These are phyloP conservation scores for Lymantria monacha DNA, from an alignment of 2,888 invertebrate species.

Conservation along the genomic window DNA sequence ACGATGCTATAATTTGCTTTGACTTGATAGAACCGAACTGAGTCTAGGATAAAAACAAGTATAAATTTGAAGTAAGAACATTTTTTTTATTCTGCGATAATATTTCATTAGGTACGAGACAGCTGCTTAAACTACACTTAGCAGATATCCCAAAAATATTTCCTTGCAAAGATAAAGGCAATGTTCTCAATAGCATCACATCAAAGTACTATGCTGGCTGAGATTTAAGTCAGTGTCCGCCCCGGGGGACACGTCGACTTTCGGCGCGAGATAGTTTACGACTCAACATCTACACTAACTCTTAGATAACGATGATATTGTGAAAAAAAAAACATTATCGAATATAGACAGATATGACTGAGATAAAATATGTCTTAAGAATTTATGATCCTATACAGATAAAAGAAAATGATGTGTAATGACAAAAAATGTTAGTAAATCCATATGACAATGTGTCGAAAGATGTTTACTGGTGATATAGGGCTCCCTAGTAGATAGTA, in stretches of 20 bases:
- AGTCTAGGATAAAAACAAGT: no score
- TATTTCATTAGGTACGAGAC: no score
- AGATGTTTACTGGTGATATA: no score
- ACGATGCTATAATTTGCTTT: no score
- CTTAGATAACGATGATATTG: constrained; percentile 11
- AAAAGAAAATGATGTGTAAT: background rate
- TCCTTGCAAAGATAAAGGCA: constrained; percentile 1
- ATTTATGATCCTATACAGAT: background rate
- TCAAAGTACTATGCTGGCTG: constrained; percentile 13
- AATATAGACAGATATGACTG: constrained; percentile 7
- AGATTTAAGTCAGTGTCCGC: constrained; percentile 11
- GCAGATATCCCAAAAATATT: background rate
- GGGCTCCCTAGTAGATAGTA: no score
- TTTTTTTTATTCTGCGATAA: no score
- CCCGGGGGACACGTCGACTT: constrained; percentile 20
- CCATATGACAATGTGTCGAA: background rate
- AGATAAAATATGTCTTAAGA: constrained; percentile 1
- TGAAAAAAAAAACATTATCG: constrained; percentile 7
- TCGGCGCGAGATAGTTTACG: constrained; percentile 23
- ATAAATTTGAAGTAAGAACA: no score
- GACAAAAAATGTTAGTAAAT: constrained; percentile 2
- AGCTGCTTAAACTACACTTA: background rate
- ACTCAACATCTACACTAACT: constrained; percentile 9
- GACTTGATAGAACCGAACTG: no score
- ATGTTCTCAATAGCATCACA: background rate